These are phyloP conservation scores for Bilobella aurantiaca DNA, from an alignment of 1,140 invertebrate genomes.

Conservation along the genomic window DNA sequence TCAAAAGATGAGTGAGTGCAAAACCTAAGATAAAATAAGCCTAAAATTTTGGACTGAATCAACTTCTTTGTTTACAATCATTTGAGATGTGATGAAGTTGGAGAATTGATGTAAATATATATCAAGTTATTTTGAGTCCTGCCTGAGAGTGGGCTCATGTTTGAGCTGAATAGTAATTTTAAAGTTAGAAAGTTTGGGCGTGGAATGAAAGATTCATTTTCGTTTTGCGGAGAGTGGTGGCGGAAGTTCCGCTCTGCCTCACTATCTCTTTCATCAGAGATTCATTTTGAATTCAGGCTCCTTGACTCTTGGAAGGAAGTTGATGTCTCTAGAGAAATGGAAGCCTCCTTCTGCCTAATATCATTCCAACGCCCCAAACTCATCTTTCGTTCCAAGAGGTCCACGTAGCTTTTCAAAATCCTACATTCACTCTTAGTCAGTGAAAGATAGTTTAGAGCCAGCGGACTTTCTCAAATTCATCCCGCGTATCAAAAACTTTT, in stretches of 20 bases:
- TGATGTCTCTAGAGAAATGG: constrained; percentile 4
- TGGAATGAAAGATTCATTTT: neutral
- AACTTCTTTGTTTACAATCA: no score
- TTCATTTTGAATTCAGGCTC: constrained; percentile 2
- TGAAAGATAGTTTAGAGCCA: no score
- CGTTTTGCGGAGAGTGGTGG: neutral
- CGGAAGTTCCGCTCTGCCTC: neutral
- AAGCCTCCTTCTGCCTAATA: neutral
- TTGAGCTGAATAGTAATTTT: neutral
- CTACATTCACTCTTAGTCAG: no score
- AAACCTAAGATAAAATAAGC: no score
- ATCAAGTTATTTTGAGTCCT: no score
- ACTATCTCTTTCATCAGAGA: constrained; percentile 4
- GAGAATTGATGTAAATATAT: no score
- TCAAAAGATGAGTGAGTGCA: no score
- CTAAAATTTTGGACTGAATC: no score
- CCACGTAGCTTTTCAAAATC: no score
- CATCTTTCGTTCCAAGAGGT: neutral
- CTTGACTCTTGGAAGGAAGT: neutral
- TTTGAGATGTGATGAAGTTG: no score
- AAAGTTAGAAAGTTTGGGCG: neutral
- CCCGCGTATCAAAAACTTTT: constrained; percentile 5
- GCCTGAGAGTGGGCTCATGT: no score
- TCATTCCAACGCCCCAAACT: neutral
- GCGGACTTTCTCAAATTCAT: neutral